Evolutionary conservation across 2,888 invertebrate genomes (phyloP), one percentile per base, ranked within the genome.

Genomic region (Andrena trimmerana): DNA sequence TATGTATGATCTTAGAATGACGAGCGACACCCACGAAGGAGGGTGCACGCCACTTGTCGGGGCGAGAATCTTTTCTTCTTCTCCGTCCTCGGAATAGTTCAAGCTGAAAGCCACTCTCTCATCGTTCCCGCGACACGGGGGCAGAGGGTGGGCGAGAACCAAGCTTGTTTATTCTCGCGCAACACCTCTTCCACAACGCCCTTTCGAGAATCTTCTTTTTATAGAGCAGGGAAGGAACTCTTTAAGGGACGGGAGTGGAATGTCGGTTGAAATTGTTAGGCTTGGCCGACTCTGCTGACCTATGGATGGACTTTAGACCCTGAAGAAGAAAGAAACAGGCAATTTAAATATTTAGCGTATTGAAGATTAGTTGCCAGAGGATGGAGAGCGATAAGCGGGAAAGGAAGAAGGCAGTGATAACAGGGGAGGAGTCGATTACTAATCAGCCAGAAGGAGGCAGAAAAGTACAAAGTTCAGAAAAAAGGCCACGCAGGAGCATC

Each of bases 91-190:
- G 54, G 71, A 71, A 71, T 76, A 72, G 57, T 33, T 72, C 33
- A 65, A 65, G n/a, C 7, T 54, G 13, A 77, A 71, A 71, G 33
- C 42, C 57, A 13, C 52, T 24, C 52, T 10, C 31, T 10, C 31
- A 8, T 10, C 33, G 16, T 42, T 74, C 52, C 42, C 60, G n/a
- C 31, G 31, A 33, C 42, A 27, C 31, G 31, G 16, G 7, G 36
- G 20, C 42, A 24, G 60, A 60, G 20, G 42, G 54, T 16, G n/a
- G 54, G 60, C 60, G 24, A 66, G 20, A 36, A 78, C 29, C 29
- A 1, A 31, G 20, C 54, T 79, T 72, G 63, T 67, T 81, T 72
- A 79, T 63, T 68, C 50, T 79, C 20, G 60, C 10, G 33, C 65
- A 29, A 65, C 80, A 52, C 63, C 68, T 62, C 33, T 72, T 52